Conservation (phyloP, 2,113 vertebrate genomes). For the Datnioides undecimradiatus region DNA sequence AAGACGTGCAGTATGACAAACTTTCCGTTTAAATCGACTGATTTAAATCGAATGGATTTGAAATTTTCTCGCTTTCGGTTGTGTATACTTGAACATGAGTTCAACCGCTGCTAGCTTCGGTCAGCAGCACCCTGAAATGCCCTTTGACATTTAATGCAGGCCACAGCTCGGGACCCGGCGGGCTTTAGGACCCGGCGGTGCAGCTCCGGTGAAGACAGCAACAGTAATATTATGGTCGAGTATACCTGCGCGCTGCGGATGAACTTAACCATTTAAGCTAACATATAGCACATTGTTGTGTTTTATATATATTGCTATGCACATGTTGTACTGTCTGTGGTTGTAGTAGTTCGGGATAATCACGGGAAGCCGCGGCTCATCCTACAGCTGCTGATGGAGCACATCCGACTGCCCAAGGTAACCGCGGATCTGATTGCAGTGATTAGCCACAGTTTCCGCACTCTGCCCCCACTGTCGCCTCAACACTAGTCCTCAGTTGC, state of each 20-base stretch:
- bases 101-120: no score
- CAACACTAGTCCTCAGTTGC: not conserved
- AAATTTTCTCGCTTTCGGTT: not conserved
- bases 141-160: not conserved
- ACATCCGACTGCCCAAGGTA: constrained; percentile 87
- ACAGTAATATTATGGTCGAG: constrained; percentile 26
- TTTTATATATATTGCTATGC: not conserved
- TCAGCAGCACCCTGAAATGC: not conserved
- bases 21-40: not conserved
- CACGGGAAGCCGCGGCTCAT: constrained; percentile 19
- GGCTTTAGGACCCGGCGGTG: constrained; percentile 81
- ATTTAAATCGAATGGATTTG: not conserved
- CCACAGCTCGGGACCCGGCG: rapidly evolving
- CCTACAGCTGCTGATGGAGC: constrained; percentile 78
- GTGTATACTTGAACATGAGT: no score
- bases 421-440: constrained; percentile 25
- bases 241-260: constrained; percentile 56
- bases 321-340: not conserved
- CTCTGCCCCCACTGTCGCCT: not conserved
- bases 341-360: not conserved
- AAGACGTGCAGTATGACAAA: not conserved
- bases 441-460: constrained; percentile 43
- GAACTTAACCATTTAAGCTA: not conserved
- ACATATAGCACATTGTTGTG: not conserved
- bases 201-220: not conserved